Evolutionary conservation across 2,113 vertebrate genomes (phyloP).

Genomic region (Smithornis capensis): DNA sequence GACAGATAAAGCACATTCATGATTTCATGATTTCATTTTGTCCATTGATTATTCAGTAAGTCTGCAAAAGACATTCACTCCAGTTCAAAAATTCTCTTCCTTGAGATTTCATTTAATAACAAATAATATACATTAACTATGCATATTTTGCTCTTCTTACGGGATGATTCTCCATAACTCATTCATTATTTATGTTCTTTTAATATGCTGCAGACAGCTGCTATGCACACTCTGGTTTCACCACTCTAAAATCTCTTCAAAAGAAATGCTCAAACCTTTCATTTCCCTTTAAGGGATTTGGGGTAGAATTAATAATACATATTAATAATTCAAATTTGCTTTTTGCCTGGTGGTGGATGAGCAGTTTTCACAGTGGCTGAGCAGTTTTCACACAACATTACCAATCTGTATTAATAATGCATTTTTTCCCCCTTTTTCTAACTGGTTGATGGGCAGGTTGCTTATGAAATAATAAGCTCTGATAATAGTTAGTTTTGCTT

Average conservation of each 20-base stretch:
- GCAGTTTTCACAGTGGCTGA: conserved; percentile 48
- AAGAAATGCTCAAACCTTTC: conserved; percentile 2
- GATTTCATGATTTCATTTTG: neutral
- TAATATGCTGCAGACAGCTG: neutral
- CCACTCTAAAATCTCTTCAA: neutral
- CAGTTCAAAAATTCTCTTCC: neutral
- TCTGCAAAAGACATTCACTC: neutral
- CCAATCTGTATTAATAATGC: conserved; percentile 4
- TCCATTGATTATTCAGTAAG: neutral
- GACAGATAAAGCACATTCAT: neutral
- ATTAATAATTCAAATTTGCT: conserved; percentile 56
- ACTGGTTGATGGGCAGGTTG: neutral
- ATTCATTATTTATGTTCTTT: conserved; percentile 25
- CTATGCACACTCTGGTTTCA: neutral
- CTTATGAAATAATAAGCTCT: conserved; percentile 27
- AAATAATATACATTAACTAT: conserved; percentile 5
- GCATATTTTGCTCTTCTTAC: neutral
- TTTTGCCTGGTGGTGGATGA: conserved; percentile 23
- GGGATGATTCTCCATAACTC: neutral
- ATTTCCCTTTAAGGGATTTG: conserved; percentile 45
- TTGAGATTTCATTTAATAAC: neutral
- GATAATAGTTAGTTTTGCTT: neutral
- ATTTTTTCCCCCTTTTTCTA: neutral
- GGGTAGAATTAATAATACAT: conserved; percentile 43
- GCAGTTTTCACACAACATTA: conserved; percentile 27